Evolutionary conservation across 2,888 invertebrate genomes (phyloP).

Genomic region (Druceiella hillmani): DNA sequence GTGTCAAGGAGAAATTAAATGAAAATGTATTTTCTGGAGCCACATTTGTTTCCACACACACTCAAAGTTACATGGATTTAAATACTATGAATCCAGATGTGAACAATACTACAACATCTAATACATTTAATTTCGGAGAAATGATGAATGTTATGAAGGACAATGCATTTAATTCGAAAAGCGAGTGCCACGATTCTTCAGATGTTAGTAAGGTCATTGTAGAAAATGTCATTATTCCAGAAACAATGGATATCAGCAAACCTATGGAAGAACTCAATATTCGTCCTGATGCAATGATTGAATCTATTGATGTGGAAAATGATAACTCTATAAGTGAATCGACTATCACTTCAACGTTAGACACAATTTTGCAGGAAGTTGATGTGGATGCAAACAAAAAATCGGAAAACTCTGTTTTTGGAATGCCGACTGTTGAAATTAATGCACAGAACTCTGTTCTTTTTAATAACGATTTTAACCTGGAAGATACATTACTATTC

Average conservation of each 20-base stretch:
- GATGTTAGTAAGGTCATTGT: too few species aligned
- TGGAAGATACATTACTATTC: slow-evolving; percentile 45
- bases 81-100: too few species aligned
- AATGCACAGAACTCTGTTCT: slow-evolving; percentile 47
- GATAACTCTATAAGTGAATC: slow-evolving; percentile 29
- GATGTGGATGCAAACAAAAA: slow-evolving; percentile 23
- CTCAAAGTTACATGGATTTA: slow-evolving; percentile 56
- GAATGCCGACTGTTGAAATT: slow-evolving; percentile 44
- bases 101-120: too few species aligned
- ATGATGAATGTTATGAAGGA: slow-evolving; percentile 48
- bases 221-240: too few species aligned
- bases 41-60: slow-evolving; percentile 57
- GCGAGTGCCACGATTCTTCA: too few species aligned
- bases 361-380: neutral
- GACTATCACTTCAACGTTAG: too few species aligned
- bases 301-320: slow-evolving; percentile 29
- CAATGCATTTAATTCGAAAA: too few species aligned
- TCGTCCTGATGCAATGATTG: too few species aligned
- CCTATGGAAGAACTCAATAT: too few species aligned
- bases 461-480: slow-evolving; percentile 44
- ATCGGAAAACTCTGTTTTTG: slow-evolving; percentile 32
- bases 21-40: slow-evolving; percentile 51
- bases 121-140: too few species aligned
- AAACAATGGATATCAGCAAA: too few species aligned
- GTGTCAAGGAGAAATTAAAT: slow-evolving; percentile 54